A percentile compares a stretch with the other conserved stretches of the same genome.
Evolutionary conservation across 2,797 vertebrate species (phyloP).

Genomic region (Sebastes glaucus): DNA sequence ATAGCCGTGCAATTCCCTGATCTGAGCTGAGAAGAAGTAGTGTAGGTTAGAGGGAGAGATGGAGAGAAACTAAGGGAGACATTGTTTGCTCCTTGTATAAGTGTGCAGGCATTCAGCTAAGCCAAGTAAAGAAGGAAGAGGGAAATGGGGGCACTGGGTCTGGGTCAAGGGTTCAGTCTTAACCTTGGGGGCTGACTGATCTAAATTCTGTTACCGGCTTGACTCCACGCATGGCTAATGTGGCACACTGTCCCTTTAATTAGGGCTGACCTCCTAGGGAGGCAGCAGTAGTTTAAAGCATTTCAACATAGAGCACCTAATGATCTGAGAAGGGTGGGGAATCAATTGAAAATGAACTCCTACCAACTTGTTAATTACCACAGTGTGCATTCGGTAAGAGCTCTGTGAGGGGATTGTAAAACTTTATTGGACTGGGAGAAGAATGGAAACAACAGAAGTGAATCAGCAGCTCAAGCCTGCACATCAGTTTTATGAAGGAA

Average conservation of each 20-base stretch:
- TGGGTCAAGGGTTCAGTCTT: constrained; percentile 77
- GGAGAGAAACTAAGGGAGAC: constrained; percentile 20
- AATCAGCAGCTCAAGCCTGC: constrained; percentile 25
- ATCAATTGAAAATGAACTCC: constrained; percentile 32
- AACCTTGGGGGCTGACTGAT: constrained; percentile 62
- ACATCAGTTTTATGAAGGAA: constrained; percentile 56
- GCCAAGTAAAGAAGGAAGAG: constrained; percentile 21
- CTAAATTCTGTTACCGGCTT: constrained; percentile 71
- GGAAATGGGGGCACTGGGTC: constrained; percentile 50
- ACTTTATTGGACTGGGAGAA: constrained; percentile 44
- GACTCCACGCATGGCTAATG: constrained; percentile 69
- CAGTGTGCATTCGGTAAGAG: constrained; percentile 20
- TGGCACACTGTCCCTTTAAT: constrained; percentile 69
- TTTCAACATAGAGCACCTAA: constrained; percentile 48
- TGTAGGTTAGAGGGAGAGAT: neutral
- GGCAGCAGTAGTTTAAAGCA: constrained; percentile 21
- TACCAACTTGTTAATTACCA: constrained; percentile 36
- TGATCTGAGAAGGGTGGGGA: constrained; percentile 30
- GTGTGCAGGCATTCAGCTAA: constrained; percentile 5
- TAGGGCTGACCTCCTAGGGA: constrained; percentile 61
- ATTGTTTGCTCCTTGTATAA: constrained; percentile 39
- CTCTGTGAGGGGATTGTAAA: constrained; percentile 44
- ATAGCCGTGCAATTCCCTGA: neutral
- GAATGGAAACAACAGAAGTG: constrained; percentile 62
- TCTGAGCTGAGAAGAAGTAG: neutral